phyloP scores from a whole-genome alignment of 2,888 invertebrate species.

The Nephrotoma guestfalica region DNA sequence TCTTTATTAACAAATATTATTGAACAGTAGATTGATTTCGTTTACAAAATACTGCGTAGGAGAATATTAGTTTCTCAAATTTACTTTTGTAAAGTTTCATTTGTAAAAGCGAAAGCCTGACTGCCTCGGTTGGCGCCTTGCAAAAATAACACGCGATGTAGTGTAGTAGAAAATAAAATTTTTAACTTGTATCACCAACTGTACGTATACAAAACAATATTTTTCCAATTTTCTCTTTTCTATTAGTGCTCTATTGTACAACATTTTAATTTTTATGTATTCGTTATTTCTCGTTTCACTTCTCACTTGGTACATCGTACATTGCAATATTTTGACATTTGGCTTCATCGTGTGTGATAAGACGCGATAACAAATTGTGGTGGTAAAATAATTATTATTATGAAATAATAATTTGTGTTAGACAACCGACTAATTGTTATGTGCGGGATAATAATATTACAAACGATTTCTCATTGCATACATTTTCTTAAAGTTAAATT shows the following conservation, averaged over 20 bases:
- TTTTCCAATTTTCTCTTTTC: background rate
- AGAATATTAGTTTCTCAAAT: too few species aligned
- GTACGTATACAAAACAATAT: background rate
- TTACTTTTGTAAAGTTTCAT: too few species aligned
- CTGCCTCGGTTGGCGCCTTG: too few species aligned
- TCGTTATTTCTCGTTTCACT: background rate
- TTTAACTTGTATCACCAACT: background rate
- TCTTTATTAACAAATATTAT: too few species aligned
- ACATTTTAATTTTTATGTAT: background rate
- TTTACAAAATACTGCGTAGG: too few species aligned
- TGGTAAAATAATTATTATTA: background rate
- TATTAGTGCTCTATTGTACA: background rate
- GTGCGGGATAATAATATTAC: background rate
- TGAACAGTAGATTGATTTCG: too few species aligned
- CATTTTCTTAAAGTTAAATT: background rate
- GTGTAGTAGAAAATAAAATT: background rate
- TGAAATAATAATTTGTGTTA: background rate
- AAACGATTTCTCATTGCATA: background rate
- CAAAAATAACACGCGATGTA: background rate
- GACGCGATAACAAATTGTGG: background rate
- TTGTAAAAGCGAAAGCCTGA: too few species aligned
- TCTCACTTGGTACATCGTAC: background rate
- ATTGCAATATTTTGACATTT: background rate
- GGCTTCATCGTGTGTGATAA: background rate
- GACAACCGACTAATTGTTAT: background rate